Conservation (phyloP, 2,113 vertebrate species). For the Onychorhynchus coronatus region DNA sequence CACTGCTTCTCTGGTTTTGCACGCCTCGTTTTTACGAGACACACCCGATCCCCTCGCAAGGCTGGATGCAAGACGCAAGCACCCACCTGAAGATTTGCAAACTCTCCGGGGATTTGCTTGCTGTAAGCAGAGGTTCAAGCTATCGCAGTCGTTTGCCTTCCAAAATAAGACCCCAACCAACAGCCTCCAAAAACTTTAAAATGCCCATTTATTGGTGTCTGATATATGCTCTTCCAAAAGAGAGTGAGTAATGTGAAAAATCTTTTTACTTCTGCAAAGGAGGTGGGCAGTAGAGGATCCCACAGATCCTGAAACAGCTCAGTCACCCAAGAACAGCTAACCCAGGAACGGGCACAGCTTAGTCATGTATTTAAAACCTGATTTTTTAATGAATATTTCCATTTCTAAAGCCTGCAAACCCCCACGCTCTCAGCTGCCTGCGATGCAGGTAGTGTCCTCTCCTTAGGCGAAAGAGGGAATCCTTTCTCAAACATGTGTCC, state of each 20-base stretch:
- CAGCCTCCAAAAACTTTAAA: background rate
- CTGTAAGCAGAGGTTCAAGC: background rate
- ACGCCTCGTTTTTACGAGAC: background rate
- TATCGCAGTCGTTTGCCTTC: background rate
- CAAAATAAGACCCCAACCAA: background rate
- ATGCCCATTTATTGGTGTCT: background rate
- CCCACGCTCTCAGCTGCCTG: background rate
- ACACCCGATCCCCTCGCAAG: accelerated
- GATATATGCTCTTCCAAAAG: background rate
- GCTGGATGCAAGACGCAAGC: background rate
- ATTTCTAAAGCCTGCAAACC: background rate
- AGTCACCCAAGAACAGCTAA: background rate
- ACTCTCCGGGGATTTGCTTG: background rate
- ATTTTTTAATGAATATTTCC: background rate
- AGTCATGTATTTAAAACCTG: background rate
- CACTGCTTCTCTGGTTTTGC: background rate
- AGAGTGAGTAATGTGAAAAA: background rate
- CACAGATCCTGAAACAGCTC: background rate
- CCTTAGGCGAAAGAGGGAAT: background rate
- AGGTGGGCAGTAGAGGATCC: background rate
- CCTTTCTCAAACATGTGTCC: background rate
- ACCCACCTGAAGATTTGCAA: background rate
- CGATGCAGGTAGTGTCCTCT: background rate
- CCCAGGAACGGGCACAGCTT: background rate
- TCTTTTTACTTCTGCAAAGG: background rate